Conservation (phyloP, 2,888 invertebrate genomes). For the Pristionchus maxplancki region DNA sequence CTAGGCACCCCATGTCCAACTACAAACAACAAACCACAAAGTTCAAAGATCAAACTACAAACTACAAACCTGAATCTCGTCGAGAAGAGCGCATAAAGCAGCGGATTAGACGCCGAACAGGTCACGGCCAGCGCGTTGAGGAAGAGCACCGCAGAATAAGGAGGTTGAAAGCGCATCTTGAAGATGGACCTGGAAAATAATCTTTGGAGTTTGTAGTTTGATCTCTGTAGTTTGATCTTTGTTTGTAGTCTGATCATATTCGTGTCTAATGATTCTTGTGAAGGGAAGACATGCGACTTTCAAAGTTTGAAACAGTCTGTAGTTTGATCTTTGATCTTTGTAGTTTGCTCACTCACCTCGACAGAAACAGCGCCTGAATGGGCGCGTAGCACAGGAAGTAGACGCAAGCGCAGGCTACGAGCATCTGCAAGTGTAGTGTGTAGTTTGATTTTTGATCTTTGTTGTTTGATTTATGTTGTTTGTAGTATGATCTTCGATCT, state of each 20-base stretch:
- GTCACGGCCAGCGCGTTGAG: slow-evolving; percentile 75
- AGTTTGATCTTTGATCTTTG: not conserved
- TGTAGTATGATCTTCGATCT: not conserved
- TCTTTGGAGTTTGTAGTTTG: not conserved
- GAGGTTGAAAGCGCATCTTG: slow-evolving; percentile 63
- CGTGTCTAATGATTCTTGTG: not conserved
- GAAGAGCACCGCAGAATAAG: slow-evolving; percentile 70
- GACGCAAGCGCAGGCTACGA: slow-evolving; percentile 79
- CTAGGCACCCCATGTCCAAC: too few relatives aligned
- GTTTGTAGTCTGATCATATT: not conserved
- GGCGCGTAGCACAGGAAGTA: slow-evolving; percentile 80
- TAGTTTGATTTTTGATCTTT: not conserved
- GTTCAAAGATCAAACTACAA: not conserved
- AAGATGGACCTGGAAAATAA: slow-evolving; percentile 67
- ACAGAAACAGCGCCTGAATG: slow-evolving; percentile 77
- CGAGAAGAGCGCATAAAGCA: slow-evolving; percentile 76
- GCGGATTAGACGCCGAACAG: slow-evolving; percentile 75
- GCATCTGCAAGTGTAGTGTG: slow-evolving; percentile 73
- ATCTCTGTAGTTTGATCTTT: not conserved
- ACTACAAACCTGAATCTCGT: slow-evolving; percentile 63
- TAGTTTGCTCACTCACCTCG: slow-evolving; percentile 60
- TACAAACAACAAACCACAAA: too few relatives aligned
- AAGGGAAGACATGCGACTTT: too few relatives aligned
- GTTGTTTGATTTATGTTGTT: not conserved
- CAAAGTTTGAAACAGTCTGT: too few relatives aligned